phyloP scores from a whole-genome alignment of 2,888 invertebrate genomes.

The Eugnorisma glareosa region DNA sequence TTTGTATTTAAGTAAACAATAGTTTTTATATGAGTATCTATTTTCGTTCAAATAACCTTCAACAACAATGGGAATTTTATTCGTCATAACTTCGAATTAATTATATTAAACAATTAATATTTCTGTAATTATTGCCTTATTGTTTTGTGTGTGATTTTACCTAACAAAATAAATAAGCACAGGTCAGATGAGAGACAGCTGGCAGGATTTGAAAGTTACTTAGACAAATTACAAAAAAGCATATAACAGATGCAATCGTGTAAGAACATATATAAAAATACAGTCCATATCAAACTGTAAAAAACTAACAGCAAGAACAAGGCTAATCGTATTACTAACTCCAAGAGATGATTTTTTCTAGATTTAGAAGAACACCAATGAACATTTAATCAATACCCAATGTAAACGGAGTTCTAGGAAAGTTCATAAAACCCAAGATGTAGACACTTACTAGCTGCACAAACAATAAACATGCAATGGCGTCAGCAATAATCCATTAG shows the following conservation, averaged over 20 bases:
- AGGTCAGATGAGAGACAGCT: neutral
- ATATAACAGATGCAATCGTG: neutral
- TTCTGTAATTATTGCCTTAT: conserved; percentile 4
- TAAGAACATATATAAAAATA: neutral
- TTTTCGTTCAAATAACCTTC: conserved; percentile 27
- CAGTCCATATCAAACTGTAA: neutral
- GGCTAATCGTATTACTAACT: neutral
- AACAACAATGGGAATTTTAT: conserved; percentile 30
- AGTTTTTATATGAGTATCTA: neutral
- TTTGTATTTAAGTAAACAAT: conserved; percentile 35
- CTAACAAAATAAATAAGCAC: neutral
- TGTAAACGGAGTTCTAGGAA: neutral
- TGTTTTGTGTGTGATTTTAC: neutral
- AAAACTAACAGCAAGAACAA: neutral
- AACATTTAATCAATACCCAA: neutral
- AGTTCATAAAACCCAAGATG: neutral
- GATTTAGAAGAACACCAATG: neutral
- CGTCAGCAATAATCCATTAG: conserved; percentile 14
- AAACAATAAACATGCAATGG: conserved; percentile 26
- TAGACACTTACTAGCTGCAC: neutral
- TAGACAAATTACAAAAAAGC: neutral
- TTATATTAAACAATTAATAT: neutral
- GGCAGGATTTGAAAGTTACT: neutral
- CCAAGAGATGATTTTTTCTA: neutral
- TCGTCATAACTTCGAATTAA: conserved; percentile 26